Base-by-base conservation (phyloP, 2,113 vertebrate species). In the Pomatostomus ruficeps region DNA sequence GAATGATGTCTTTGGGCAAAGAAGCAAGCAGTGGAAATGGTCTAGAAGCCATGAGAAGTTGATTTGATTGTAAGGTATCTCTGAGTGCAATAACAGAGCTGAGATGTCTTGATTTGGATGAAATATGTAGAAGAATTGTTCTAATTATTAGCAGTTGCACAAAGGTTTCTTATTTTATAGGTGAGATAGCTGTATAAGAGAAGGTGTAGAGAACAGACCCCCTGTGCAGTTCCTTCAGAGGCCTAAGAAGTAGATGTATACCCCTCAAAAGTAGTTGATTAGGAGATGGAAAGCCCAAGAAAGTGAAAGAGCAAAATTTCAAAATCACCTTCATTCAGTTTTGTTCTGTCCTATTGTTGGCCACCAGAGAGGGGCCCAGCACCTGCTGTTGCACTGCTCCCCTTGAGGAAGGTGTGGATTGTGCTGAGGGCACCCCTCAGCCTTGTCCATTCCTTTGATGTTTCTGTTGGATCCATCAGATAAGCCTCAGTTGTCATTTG, bases 301-400 rank as follows among this genome's bases (percentile, higher is more conserved):
- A 63, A 57, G 20, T 49, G 16, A 61, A 85, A 54, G 13, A 61
- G 28, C 0, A 8, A 38, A 51, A 36, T 13, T 43, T 23, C 31
- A 11, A 35, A 68, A 5, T 25, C 2, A 2, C 1, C 16, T 45
- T 51, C 2, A 10, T 66, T 88, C 33, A 58, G 5, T 59, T 81
- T 45, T 52, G 22, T 57, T 63, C 0, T 0, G 20, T 52, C 6
- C 19, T 66, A 15, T 66, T 8, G 22, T 8, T 43, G 48, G 8
- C 46, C 17, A 62, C 8, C 13, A 46, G 6, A 40, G 58, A 72
- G 26, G 58, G 63, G 54, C 61, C 42, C 14, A 68, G 3, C 14
- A 35, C 6, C 14, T 58, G 35, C 12, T 23, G 17, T 38, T 63
- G 7, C 7, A 7, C 31, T 62, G 43, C 5, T 25, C 3, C 0